A percentile compares a stretch with the other conserved stretches of the same genome.
phyloP scores from a whole-genome alignment of 2,797 vertebrate genomes.

The Trematomus bernacchii region DNA sequence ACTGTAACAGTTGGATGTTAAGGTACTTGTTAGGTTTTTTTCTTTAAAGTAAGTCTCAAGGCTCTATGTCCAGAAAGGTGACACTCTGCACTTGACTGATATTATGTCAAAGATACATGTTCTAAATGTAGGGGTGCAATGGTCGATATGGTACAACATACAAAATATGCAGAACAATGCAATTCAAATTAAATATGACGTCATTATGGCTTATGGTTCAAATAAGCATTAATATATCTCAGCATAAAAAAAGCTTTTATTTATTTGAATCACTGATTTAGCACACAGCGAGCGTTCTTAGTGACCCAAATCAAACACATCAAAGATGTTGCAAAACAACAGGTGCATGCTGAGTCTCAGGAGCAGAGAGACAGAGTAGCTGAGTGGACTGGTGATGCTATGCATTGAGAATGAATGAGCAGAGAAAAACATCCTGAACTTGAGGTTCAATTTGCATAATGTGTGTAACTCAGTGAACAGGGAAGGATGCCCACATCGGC shows the following conservation, averaged over 20 bases:
- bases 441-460: background rate
- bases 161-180: too few species aligned
- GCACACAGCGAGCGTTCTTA: background rate
- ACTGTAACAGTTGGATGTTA: background rate
- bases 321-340: background rate
- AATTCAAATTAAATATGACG: too few species aligned
- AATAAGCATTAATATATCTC: too few species aligned
- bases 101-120: background rate
- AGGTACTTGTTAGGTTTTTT: background rate
- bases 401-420: background rate
- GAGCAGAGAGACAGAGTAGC: background rate
- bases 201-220: too few species aligned
- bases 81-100: background rate
- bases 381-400: background rate
- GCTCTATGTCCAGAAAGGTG: background rate
- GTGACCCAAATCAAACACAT: background rate
- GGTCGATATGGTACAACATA: too few species aligned
- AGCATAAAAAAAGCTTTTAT: too few species aligned
- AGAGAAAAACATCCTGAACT: background rate
- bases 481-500: background rate
- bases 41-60: background rate
- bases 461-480: background rate
- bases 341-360: background rate
- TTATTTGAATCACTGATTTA: background rate
- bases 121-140: background rate